These are phyloP conservation scores for Gulo gulo DNA, from an alignment of 2,113 vertebrate species.

Conservation along the genomic window DNA sequence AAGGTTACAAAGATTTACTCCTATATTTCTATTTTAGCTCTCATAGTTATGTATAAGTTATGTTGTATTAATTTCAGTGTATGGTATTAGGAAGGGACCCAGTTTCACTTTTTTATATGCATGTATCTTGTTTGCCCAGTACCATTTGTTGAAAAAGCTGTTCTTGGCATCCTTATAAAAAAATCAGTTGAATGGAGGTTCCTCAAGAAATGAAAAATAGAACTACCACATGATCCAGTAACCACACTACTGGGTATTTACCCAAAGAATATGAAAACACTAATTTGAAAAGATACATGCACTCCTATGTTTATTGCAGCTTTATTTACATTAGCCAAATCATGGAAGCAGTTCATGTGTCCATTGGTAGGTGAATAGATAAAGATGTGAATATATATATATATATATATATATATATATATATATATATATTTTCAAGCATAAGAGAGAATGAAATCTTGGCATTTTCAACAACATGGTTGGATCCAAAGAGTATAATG, in stretches of 20 bases:
- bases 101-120: not conserved
- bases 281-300: not conserved
- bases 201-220: not conserved
- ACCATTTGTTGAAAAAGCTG: not conserved
- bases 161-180: not conserved
- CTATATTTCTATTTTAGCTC: not conserved
- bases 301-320: not conserved
- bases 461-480: not conserved
- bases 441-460: not conserved
- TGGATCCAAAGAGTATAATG: not conserved
- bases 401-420: not conserved
- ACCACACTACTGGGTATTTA: not conserved
- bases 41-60: not conserved
- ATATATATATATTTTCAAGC: not conserved
- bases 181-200: not conserved
- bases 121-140: not conserved
- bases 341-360: not conserved
- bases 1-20: not conserved
- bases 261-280: not conserved
- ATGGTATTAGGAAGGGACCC: not conserved
- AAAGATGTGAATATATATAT: not conserved
- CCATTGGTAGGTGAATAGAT: not conserved
- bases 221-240: not conserved
- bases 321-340: not conserved
- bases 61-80: not conserved